A percentile compares a stretch with the other conserved stretches of the same genome.
Evolutionary conservation across 2,113 vertebrate genomes (phyloP).

Genomic region (Forbesichthys papilliferus): DNA sequence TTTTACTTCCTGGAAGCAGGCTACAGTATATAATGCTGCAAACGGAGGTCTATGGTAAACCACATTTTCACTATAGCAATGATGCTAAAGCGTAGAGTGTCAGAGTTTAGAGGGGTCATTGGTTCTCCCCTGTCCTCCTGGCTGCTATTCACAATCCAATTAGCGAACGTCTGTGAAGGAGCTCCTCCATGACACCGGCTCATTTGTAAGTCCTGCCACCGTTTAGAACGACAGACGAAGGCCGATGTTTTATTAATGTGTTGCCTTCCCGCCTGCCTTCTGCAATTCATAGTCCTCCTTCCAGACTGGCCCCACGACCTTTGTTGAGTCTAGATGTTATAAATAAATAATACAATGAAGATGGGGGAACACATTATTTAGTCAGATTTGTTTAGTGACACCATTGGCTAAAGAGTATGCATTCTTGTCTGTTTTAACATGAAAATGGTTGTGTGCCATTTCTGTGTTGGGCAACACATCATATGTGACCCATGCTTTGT

Average conservation of each 20-base stretch:
- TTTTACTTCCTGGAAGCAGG: background rate
- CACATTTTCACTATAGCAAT: slow-evolving; percentile 8
- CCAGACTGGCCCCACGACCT: background rate
- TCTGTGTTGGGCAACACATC: too few species aligned
- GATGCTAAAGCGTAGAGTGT: slow-evolving; percentile 8
- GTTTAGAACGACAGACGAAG: slow-evolving; percentile 21
- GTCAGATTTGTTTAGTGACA: too few species aligned
- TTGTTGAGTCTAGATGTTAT: too few species aligned
- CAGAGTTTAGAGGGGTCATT: slow-evolving; percentile 22
- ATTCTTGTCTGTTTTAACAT: too few species aligned
- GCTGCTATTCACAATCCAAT: slow-evolving; percentile 54
- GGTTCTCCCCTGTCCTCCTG: slow-evolving; percentile 28
- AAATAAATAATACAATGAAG: too few species aligned
- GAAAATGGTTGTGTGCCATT: too few species aligned
- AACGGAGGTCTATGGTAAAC: slow-evolving; percentile 2
- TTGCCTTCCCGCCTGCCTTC: background rate
- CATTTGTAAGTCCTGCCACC: slow-evolving; percentile 44
- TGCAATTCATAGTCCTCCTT: slow-evolving; percentile 5
- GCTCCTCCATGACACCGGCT: slow-evolving; percentile 26
- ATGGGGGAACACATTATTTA: too few species aligned
- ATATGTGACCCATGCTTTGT: too few species aligned
- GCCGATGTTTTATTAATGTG: slow-evolving; percentile 48
- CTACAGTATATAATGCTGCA: background rate
- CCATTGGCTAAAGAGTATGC: too few species aligned
- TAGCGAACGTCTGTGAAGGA: slow-evolving; percentile 25